Evolutionary conservation across 2,888 invertebrate genomes (phyloP).

Genomic region (Stictocephala bisonia): DNA sequence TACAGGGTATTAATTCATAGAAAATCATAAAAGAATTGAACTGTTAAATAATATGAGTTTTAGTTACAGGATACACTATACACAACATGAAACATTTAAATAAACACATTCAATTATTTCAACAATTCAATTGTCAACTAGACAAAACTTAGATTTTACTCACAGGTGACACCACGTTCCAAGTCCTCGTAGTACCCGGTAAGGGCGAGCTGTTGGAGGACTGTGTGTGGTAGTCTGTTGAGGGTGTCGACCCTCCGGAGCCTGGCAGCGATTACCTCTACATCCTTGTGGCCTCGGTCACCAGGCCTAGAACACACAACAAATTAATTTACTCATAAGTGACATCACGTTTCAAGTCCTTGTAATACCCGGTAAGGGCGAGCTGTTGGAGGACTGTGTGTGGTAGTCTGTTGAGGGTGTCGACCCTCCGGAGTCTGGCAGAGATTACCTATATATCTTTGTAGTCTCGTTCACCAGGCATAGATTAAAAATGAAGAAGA

Average conservation of each 20-base stretch:
- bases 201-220: slow-evolving; percentile 79
- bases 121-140: neutral
- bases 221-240: slow-evolving; percentile 73
- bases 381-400: slow-evolving; percentile 55
- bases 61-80: no score
- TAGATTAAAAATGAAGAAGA: slow-evolving; percentile 63
- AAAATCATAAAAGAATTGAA: no score
- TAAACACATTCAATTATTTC: neutral
- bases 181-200: slow-evolving; percentile 83
- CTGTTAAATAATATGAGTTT: no score
- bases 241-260: slow-evolving; percentile 73
- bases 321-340: slow-evolving; percentile 44
- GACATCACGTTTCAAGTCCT: neutral
- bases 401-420: slow-evolving; percentile 73
- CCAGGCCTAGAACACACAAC: slow-evolving; percentile 69
- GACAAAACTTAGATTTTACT: slow-evolving; percentile 66
- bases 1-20: no score
- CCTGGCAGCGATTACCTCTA: slow-evolving; percentile 77
- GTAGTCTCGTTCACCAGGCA: slow-evolving; percentile 78
- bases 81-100: neutral
- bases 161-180: slow-evolving; percentile 81
- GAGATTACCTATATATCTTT: slow-evolving; percentile 80
- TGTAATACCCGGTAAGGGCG: slow-evolving; percentile 46
- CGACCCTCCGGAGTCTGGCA: slow-evolving; percentile 73
- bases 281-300: slow-evolving; percentile 78